Evolutionary conservation across 2,797 vertebrate species (phyloP).

Genomic region (Ctenosaura bakeri): DNA sequence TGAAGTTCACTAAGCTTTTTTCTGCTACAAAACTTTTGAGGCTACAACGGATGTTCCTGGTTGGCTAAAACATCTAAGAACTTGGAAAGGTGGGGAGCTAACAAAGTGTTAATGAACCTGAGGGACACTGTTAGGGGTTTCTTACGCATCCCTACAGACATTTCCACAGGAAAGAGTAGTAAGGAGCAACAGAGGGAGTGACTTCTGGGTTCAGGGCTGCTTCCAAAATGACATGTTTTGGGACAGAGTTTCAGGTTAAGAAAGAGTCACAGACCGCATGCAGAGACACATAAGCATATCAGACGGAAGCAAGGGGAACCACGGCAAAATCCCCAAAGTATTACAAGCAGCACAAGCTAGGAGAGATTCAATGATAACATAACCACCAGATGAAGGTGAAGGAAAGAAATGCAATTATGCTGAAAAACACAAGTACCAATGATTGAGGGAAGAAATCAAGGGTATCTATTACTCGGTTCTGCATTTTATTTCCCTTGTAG

Average conservation of each 20-base stretch:
- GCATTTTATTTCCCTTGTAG: background rate
- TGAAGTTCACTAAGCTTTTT: background rate
- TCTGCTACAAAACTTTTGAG: background rate
- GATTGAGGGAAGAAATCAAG: background rate
- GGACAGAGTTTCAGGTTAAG: background rate
- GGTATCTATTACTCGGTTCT: background rate
- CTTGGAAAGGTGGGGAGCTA: too few species aligned
- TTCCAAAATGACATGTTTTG: constrained; percentile 77
- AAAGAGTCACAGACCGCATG: constrained; percentile 54
- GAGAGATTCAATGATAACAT: too few species aligned
- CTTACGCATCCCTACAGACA: too few species aligned
- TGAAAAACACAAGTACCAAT: background rate
- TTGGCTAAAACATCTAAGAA: background rate
- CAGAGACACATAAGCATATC: constrained; percentile 42
- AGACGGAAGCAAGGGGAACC: background rate
- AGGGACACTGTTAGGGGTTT: accelerated
- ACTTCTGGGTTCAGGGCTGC: constrained; percentile 57
- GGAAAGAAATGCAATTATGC: background rate
- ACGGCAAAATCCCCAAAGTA: background rate
- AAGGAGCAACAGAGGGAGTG: background rate
- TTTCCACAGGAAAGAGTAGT: background rate
- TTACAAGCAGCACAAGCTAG: background rate
- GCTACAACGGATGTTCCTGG: too few species aligned
- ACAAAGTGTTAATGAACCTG: too few species aligned
- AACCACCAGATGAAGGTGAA: background rate